Evolutionary conservation across 2,797 vertebrate genomes (phyloP).

Genomic region (Tadarida brasiliensis): DNA sequence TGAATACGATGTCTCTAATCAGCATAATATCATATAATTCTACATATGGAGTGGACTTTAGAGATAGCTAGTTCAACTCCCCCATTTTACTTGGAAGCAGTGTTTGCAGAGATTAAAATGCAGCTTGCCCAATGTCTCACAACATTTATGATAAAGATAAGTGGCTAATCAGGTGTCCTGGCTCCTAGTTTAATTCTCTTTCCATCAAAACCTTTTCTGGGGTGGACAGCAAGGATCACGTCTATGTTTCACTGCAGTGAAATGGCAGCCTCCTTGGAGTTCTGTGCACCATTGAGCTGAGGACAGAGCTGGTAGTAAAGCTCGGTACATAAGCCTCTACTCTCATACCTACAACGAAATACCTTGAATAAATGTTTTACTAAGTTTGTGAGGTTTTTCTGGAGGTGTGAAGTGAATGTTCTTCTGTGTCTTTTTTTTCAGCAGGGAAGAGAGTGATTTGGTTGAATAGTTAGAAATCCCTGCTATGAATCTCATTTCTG

Average conservation of each 20-base stretch:
- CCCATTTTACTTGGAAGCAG: not conserved
- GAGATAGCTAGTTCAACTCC: not conserved
- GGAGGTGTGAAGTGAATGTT: not conserved
- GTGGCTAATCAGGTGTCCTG: conserved; percentile 23
- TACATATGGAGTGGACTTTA: not conserved
- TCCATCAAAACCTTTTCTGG: not conserved
- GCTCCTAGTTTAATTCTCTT: not conserved
- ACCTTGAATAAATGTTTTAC: not conserved
- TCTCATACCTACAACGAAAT: not conserved
- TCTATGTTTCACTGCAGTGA: not conserved
- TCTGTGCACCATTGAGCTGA: not conserved
- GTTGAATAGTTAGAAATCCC: not conserved
- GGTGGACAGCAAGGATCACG: not conserved
- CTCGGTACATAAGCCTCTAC: not conserved
- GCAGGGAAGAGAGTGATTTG: conserved; percentile 31
- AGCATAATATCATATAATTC: conserved; percentile 39
- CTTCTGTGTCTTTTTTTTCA: conserved; percentile 8
- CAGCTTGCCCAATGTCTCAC: conserved; percentile 8
- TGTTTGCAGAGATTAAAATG: conserved; percentile 42
- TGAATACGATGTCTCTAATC: conserved; percentile 62
- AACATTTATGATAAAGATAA: conserved; percentile 47
- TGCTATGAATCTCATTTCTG: not conserved
- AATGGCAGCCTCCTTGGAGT: not conserved
- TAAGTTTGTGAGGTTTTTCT: not conserved
- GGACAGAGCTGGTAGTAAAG: not conserved